A percentile compares a stretch with the other conserved stretches of the same genome.
Evolutionary conservation across 2,888 invertebrate species (phyloP).

Genomic region (Cremastinae sp.): DNA sequence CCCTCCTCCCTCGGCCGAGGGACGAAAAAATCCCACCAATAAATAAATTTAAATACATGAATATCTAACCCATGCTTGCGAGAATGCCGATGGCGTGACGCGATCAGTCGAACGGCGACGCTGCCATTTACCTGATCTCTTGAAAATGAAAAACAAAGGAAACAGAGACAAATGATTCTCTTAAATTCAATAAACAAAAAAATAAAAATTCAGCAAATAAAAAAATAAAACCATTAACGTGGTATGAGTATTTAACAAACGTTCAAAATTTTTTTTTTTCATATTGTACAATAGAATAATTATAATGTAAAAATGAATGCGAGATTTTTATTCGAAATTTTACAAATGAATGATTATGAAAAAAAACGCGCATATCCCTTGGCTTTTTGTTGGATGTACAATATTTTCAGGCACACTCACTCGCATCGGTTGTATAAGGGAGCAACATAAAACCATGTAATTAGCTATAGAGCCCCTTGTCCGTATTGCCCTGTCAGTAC

Average conservation of each 20-base stretch:
- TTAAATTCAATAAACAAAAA: not conserved
- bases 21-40: constrained; percentile 76
- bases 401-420: constrained; percentile 37
- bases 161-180: constrained; percentile 11
- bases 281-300: no score
- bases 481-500: constrained; percentile 75
- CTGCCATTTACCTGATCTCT: constrained; percentile 19
- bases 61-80: constrained; percentile 69
- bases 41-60: constrained; percentile 80
- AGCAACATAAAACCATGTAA: constrained; percentile 78
- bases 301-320: not conserved
- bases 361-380: not conserved
- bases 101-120: constrained; percentile 40
- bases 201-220: no score
- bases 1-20: constrained; percentile 43
- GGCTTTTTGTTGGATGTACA: constrained; percentile 22
- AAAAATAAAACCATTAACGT: not conserved
- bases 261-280: no score
- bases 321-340: no score
- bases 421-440: constrained; percentile 47
- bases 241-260: no score
- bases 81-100: constrained; percentile 54
- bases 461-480: constrained; percentile 78
- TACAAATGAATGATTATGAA: no score
- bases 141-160: not conserved